Conservation (phyloP, 53 echinoderm and acorn worm species). For the Apostichopus leukothele region DNA sequence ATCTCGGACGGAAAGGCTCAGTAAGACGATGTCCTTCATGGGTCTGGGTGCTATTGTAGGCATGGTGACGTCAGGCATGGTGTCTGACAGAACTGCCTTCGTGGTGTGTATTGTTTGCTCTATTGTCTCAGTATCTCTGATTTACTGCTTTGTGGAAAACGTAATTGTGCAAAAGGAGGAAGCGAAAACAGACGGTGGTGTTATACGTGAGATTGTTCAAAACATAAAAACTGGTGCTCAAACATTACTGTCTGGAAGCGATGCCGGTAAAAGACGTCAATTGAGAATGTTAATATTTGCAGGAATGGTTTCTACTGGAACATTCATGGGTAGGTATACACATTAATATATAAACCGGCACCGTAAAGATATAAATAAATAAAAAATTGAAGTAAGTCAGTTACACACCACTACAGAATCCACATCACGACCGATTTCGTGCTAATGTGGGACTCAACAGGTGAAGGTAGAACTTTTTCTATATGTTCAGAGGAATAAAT, state of each 20-base stretch:
- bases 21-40: slow-evolving; percentile 69
- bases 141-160: slow-evolving; percentile 29
- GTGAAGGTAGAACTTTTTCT: no score
- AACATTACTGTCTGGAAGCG: slow-evolving; percentile 31
- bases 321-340: slow-evolving; percentile 44
- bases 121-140: background rate
- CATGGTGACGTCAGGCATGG: slow-evolving; percentile 59
- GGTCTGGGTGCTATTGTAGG: slow-evolving; percentile 72
- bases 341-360: no score
- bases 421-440: no score
- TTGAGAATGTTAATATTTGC: slow-evolving; percentile 33
- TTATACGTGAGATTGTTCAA: background rate
- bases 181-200: background rate
- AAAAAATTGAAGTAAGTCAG: no score
- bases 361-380: no score
- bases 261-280: slow-evolving; percentile 40
- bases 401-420: background rate
- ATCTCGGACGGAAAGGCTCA: slow-evolving; percentile 68
- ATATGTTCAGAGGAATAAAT: no score
- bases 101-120: background rate
- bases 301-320: slow-evolving; percentile 46
- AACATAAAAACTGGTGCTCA: slow-evolving; percentile 19
- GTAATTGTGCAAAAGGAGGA: background rate
- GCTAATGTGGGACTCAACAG: no score
- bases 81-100: slow-evolving; percentile 51